phyloP scores from a whole-genome alignment of 2,113 vertebrate genomes.

The Fulica atra region DNA sequence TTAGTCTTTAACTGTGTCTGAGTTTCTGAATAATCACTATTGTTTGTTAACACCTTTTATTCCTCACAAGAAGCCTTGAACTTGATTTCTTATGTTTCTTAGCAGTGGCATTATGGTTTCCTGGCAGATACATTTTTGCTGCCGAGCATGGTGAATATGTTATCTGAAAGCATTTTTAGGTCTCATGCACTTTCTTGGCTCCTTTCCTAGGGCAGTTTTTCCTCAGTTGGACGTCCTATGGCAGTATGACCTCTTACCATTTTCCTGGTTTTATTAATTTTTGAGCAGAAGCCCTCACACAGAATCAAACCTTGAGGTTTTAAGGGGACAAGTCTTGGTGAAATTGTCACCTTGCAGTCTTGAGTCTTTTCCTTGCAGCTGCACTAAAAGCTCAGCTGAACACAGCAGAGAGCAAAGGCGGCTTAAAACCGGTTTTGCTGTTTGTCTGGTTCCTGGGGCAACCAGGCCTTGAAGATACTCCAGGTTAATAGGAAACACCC shows the following conservation, averaged over 20 bases:
- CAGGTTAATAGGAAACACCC: neutral
- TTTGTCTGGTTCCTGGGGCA: neutral
- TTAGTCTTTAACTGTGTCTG: neutral
- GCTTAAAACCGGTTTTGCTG: neutral
- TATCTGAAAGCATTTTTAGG: neutral
- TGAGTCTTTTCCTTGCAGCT: neutral
- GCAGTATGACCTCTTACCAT: neutral
- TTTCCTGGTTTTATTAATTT: neutral
- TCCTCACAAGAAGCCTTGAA: neutral
- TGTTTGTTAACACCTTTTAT: neutral
- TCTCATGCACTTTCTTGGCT: neutral
- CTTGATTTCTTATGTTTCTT: neutral
- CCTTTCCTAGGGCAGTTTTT: neutral
- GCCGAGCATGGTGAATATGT: neutral
- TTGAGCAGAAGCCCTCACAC: neutral
- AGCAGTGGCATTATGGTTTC: neutral
- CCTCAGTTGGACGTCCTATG: neutral
- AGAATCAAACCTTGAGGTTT: neutral
- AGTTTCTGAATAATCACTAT: neutral
- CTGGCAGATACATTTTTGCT: neutral
- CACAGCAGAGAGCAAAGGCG: neutral
- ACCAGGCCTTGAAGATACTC: neutral
- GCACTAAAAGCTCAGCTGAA: neutral
- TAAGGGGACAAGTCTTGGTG: neutral
- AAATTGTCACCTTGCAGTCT: neutral